Conservation (phyloP, 2,797 vertebrate genomes). For the Halcyon chelicuti region DNA sequence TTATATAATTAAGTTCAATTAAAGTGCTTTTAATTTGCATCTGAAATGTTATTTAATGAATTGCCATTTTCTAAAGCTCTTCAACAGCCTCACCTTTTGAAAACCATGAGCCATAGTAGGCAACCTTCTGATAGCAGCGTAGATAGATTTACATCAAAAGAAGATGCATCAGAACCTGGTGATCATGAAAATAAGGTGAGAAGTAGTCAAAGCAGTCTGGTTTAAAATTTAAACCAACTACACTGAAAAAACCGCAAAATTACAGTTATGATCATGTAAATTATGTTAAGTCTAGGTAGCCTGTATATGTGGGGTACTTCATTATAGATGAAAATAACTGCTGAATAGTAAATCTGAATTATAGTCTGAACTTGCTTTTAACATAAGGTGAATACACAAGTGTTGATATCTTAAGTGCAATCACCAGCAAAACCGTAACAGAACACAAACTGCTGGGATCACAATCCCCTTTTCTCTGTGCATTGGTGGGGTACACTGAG, state of each 20-base stretch:
- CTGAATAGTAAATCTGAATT: neutral
- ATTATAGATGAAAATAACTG: neutral
- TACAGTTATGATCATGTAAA: neutral
- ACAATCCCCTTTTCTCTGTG: neutral
- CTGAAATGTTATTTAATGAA: neutral
- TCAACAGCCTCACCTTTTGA: slow-evolving; percentile 89
- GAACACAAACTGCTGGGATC: neutral
- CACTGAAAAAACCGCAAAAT: neutral
- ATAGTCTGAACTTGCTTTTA: neutral
- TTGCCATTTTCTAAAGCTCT: slow-evolving; percentile 78
- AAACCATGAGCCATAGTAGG: slow-evolving; percentile 88
- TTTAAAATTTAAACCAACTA: neutral
- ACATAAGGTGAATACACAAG: fast-evolving
- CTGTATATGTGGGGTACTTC: neutral
- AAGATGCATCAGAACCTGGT: slow-evolving; percentile 84
- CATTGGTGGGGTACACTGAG: neutral
- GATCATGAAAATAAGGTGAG: slow-evolving; percentile 92
- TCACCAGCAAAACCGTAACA: neutral
- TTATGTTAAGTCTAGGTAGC: neutral
- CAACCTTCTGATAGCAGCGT: slow-evolving; percentile 92
- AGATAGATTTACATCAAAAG: slow-evolving; percentile 87
- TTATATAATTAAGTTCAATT: slow-evolving; percentile 12
- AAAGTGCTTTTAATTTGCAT: slow-evolving; percentile 7
- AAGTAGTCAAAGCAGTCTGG: neutral
- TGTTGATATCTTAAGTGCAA: neutral